Percentiles rank a stretch among this genome's conserved stretches.
These are phyloP conservation scores for Drosophila novamexicana DNA, from an alignment of 1,140 invertebrate genomes.

Conservation along the genomic window DNA sequence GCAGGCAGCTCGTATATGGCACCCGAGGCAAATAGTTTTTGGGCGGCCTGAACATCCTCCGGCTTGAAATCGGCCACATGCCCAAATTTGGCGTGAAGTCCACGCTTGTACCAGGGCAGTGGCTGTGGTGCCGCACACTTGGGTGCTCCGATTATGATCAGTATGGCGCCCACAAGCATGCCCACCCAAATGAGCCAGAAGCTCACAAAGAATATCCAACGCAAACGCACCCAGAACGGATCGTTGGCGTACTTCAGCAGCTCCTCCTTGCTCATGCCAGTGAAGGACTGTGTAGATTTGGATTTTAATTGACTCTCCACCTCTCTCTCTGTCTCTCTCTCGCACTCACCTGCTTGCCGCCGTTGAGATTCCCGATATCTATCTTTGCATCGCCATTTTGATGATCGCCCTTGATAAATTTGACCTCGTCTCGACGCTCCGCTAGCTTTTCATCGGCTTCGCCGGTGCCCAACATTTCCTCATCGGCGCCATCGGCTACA, in stretches of 20 bases:
- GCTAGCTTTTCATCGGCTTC: constrained; percentile 86
- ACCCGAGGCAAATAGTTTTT: constrained; percentile 63
- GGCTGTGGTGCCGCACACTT: constrained; percentile 90
- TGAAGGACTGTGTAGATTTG: constrained; percentile 86
- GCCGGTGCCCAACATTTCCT: constrained; percentile 87
- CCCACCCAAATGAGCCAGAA: constrained; percentile 95
- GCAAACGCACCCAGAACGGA: constrained; percentile 94
- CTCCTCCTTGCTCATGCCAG: constrained; percentile 95
- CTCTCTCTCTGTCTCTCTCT: not conserved
- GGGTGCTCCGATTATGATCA: constrained; percentile 93
- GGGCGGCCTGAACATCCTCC: constrained; percentile 45
- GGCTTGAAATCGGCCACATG: constrained; percentile 32
- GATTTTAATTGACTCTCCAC: not conserved
- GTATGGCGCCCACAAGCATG: constrained; percentile 93
- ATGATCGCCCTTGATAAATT: constrained; percentile 89
- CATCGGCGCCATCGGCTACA: constrained; percentile 86
- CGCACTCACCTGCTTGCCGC: constrained; percentile 85
- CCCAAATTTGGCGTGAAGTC: constrained; percentile 68
- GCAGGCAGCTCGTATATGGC: constrained; percentile 79
- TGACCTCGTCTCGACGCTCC: constrained; percentile 87
- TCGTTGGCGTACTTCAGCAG: constrained; percentile 96
- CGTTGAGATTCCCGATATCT: constrained; percentile 88
- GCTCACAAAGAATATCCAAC: constrained; percentile 92
- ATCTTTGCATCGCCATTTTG: constrained; percentile 95
- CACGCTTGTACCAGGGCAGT: constrained; percentile 87